Percentiles rank a stretch among this genome's conserved stretches.
Conservation (phyloP, 2,113 vertebrate genomes). For the Telmatochromis sp. region DNA sequence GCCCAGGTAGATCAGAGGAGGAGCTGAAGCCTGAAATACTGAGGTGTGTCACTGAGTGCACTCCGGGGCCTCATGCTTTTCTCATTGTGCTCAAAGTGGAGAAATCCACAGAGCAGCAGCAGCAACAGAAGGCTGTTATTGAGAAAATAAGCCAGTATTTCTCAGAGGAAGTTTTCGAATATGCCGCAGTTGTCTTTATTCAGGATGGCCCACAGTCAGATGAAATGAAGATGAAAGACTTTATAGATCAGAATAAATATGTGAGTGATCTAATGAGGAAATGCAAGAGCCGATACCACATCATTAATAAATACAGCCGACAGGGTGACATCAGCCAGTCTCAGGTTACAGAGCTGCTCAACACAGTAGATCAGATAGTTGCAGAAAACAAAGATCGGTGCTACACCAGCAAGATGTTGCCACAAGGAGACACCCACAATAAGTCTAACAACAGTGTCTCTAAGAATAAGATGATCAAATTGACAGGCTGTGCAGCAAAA, state of each 20-base stretch:
- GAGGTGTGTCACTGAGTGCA: neutral
- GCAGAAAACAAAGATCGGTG: accelerated
- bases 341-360: neutral
- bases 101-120: neutral
- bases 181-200: conserved; percentile 1
- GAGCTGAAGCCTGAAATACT: neutral
- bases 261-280: accelerated
- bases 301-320: accelerated
- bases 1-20: neutral
- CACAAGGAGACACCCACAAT: neutral
- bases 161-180: neutral
- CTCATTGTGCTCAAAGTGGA: neutral
- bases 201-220: neutral
- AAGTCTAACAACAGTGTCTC: accelerated
- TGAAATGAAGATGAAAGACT: accelerated
- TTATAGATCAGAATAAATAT: accelerated
- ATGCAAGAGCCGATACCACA: neutral
- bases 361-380: neutral
- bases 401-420: neutral
- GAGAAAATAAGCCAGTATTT: neutral
- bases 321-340: neutral
- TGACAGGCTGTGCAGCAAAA: accelerated
- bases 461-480: neutral
- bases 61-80: neutral
- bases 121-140: neutral